Evolutionary conservation across 2,797 vertebrate species (phyloP).

Genomic region (Mastacembelus armatus): DNA sequence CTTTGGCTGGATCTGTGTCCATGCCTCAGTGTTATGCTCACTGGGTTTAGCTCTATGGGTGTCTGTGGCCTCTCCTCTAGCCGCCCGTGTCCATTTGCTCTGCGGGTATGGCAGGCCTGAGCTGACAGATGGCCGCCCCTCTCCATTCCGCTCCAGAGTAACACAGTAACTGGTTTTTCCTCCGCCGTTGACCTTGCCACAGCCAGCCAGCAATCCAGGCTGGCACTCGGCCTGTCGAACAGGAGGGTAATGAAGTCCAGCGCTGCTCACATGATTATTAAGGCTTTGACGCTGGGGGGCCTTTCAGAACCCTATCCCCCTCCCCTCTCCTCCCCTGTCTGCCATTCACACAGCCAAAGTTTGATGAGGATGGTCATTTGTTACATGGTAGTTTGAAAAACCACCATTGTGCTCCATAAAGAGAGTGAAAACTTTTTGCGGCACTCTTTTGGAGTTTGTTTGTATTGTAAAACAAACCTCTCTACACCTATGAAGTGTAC

Average conservation of each 20-base stretch:
- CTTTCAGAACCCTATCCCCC: constrained; percentile 79
- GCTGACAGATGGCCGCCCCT: constrained; percentile 88
- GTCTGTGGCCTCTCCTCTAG: constrained; percentile 85
- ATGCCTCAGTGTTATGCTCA: constrained; percentile 80
- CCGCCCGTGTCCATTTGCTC: constrained; percentile 87
- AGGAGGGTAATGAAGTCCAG: constrained; percentile 88
- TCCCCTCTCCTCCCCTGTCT: constrained; percentile 73
- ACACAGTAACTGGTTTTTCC: constrained; percentile 89
- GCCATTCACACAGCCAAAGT: constrained; percentile 77
- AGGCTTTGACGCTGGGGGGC: constrained; percentile 85
- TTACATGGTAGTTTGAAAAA: constrained; percentile 75
- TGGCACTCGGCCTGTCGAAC: constrained; percentile 87
- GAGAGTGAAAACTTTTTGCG: constrained; percentile 62
- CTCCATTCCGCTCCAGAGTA: constrained; percentile 86
- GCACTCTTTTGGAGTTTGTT: constrained; percentile 47
- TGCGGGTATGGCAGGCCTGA: constrained; percentile 86
- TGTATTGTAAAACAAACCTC: constrained; percentile 54
- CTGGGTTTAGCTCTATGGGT: constrained; percentile 83
- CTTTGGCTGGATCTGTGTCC: constrained; percentile 76
- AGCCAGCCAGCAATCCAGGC: constrained; percentile 86
- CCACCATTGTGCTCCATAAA: constrained; percentile 63
- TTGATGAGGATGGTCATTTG: constrained; percentile 78
- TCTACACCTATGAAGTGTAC: constrained; percentile 39
- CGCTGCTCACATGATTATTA: constrained; percentile 87
- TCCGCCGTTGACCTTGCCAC: constrained; percentile 89